These are phyloP conservation scores for Geotrypetes seraphini DNA, from an alignment of 2,797 vertebrate genomes.

Conservation along the genomic window DNA sequence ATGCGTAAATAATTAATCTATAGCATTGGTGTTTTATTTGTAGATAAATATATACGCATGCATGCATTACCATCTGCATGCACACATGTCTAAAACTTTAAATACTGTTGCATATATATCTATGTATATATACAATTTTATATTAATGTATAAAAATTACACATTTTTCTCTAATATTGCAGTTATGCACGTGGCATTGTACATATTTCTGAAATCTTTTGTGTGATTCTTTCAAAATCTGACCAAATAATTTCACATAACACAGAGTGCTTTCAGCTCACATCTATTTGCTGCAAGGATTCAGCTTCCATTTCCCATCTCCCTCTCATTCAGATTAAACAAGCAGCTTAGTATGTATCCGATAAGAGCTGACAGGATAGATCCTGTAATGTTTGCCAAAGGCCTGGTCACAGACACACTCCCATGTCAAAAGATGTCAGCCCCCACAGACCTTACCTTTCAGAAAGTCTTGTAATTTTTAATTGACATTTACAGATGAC, in stretches of 20 bases:
- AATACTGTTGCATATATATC: no score
- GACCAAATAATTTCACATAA: constrained; percentile 26
- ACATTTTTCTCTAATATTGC: no score
- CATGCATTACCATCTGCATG: no score
- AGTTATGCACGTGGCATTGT: no score
- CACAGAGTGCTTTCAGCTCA: constrained; percentile 28
- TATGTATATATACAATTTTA: no score
- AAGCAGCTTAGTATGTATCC: constrained; percentile 50
- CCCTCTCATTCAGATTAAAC: constrained; percentile 62
- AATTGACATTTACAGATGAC: constrained; percentile 83
- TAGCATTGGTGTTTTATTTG: no score
- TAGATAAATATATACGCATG: no score
- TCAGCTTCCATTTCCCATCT: constrained; percentile 42
- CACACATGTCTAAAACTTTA: no score
- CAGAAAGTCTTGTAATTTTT: constrained; percentile 72
- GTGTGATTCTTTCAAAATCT: constrained; percentile 19
- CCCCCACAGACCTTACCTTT: constrained; percentile 65
- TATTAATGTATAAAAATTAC: no score
- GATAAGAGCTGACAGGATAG: constrained; percentile 64
- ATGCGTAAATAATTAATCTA: no score
- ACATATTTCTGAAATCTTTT: constrained; percentile 18
- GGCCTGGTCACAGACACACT: constrained; percentile 65
- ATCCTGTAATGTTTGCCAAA: constrained; percentile 62
- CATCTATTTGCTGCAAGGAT: constrained; percentile 35
- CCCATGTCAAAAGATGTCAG: constrained; percentile 65